These are phyloP conservation scores for Parnassius apollo DNA, from an alignment of 2,888 invertebrate genomes.

Conservation along the genomic window DNA sequence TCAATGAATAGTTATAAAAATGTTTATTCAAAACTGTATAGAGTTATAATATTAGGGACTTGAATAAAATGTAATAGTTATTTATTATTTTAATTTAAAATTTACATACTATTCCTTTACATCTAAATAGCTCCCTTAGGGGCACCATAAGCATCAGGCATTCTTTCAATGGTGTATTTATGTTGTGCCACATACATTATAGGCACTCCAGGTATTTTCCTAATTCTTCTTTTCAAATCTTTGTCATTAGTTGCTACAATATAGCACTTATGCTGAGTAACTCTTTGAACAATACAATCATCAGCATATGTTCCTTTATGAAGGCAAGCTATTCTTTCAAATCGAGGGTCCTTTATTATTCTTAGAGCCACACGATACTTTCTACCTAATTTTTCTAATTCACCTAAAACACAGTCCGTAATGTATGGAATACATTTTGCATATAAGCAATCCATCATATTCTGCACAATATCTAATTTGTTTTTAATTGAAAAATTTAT, in stretches of 20 bases:
- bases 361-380: conserved; percentile 97
- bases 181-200: conserved; percentile 98
- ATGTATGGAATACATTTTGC: conserved; percentile 99
- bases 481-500: conserved; percentile 99
- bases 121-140: conserved; percentile 83
- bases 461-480: conserved; percentile 96
- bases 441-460: conserved; percentile 99
- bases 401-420: conserved; percentile 98
- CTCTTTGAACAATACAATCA: conserved; percentile 97
- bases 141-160: conserved; percentile 99
- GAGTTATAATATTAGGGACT: too few species aligned
- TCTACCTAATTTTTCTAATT: conserved; percentile 97
- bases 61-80: too few species aligned
- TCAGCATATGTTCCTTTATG: conserved; percentile 99
- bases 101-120: too few species aligned
- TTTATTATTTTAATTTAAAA: too few species aligned
- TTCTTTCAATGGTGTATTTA: conserved; percentile 96
- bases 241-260: conserved; percentile 99
- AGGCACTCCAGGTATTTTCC: conserved; percentile 99
- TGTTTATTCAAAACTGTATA: too few species aligned
- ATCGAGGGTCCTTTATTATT: conserved; percentile 96
- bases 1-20: too few species aligned
- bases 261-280: conserved; percentile 99
- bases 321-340: conserved; percentile 94
- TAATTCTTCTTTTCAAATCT: conserved; percentile 95